phyloP scores from a whole-genome alignment of 2,113 vertebrate genomes.

The Phrynosoma blainvillii region DNA sequence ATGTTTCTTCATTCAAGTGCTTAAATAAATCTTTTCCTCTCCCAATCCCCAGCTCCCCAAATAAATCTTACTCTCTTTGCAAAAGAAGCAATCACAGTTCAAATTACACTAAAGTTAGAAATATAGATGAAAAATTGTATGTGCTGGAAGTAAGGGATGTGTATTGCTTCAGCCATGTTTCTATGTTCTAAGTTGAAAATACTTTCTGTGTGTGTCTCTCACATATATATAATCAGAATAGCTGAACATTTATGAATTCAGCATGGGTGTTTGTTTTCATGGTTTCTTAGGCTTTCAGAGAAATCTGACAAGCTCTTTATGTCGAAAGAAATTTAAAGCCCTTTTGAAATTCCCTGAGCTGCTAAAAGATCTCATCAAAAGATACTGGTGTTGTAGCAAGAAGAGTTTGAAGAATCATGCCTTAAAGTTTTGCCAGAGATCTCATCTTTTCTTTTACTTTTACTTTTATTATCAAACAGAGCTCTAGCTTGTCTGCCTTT shows the following conservation, averaged over 20 bases:
- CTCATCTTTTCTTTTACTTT: slow-evolving; percentile 26
- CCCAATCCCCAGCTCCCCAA: neutral
- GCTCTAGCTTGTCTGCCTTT: slow-evolving; percentile 26
- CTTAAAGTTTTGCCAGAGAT: slow-evolving; percentile 38
- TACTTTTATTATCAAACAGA: slow-evolving; percentile 44
- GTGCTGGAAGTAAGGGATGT: slow-evolving; percentile 3
- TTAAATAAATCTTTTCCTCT: neutral
- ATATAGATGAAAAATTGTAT: neutral
- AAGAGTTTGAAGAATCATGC: slow-evolving; percentile 50
- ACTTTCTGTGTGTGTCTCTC: slow-evolving; percentile 27
- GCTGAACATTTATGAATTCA: slow-evolving; percentile 59
- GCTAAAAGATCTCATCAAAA: slow-evolving; percentile 58
- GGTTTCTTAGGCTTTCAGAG: slow-evolving; percentile 33
- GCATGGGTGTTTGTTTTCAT: slow-evolving; percentile 53
- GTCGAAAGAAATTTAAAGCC: slow-evolving; percentile 61
- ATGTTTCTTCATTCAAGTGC: slow-evolving; percentile 16
- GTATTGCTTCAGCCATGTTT: slow-evolving; percentile 13
- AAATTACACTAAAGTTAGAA: slow-evolving; percentile 9
- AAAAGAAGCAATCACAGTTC: slow-evolving; percentile 17
- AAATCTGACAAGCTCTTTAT: slow-evolving; percentile 59
- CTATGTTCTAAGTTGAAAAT: slow-evolving; percentile 32
- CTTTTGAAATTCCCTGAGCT: slow-evolving; percentile 53
- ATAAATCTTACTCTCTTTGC: slow-evolving; percentile 11
- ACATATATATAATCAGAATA: slow-evolving; percentile 43
- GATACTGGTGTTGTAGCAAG: slow-evolving; percentile 29